Base-by-base conservation (phyloP, 2,888 invertebrate species). In the Coelopa pilipes region DNA sequence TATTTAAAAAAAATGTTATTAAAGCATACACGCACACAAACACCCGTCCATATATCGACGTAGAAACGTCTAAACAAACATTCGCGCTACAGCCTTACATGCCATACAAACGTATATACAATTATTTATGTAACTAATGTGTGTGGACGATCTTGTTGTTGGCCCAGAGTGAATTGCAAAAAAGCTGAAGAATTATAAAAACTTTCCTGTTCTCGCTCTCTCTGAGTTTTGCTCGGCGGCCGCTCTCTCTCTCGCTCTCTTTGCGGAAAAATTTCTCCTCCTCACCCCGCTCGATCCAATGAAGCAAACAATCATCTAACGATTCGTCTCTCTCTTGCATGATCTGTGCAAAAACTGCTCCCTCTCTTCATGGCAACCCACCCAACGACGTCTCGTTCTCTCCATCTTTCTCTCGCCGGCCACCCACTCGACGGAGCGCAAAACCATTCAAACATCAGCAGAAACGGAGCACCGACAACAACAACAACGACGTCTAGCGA, bases 1-100 rank as follows among this genome's bases (percentile, higher is more conserved):
- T 50, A 49, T 62, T 65, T 63, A 66, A 66, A 55, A 55, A 57
- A 53, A 46, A n/a, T 50, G 55, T 21, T 50, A 46, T 13, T 19
- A 63, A 47, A 17, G 47, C 57, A 59, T 19, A 59, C 21, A 7
- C 57, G 19, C 4, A 21, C 57, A 59, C 21, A 59, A 17, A 57
- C 57, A 21, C 57, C 4, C 11, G 1, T 19, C 17, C 21, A 59
- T n/a, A 19, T 21, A 57, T 57, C 57, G 19, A 57, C 21, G 11
- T 59, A 59, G 17, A 34, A 2, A 34, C 34, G 7, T 34, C 34
- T 53, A 53, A 53, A 53, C 13, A 53, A 15, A 53, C 53, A 53
- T 53, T 15, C 10, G 10, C 10, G 10, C 10, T 49, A 49, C 49
- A 49, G 49, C 49, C 10, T 13, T 49, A 49, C n/a, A 53, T 5